These are phyloP conservation scores for Drosophila grimshawi DNA, from an alignment of 1,140 invertebrate genomes.

Conservation along the genomic window DNA sequence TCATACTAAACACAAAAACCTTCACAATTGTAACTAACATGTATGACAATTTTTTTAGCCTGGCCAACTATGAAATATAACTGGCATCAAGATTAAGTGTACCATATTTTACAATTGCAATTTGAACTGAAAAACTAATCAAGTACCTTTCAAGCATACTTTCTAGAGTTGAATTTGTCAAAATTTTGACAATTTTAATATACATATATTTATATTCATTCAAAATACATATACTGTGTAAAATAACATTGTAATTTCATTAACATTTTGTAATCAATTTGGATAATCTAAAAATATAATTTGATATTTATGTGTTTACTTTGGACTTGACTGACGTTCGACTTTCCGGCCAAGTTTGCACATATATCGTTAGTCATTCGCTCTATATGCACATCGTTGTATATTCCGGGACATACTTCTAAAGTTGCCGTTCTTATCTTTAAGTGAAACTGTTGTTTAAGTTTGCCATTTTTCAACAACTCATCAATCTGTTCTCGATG, in stretches of 20 bases:
- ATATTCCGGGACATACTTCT: conserved; percentile 48
- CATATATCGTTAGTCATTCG: conserved; percentile 43
- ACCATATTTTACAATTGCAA: background rate
- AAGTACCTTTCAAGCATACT: too few relatives aligned
- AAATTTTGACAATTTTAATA: too few relatives aligned
- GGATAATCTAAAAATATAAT: background rate
- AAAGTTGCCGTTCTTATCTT: conserved; percentile 20
- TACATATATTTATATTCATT: too few relatives aligned
- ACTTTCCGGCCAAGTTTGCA: background rate
- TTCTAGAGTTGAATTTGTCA: too few relatives aligned
- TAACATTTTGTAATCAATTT: too few relatives aligned
- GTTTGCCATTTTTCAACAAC: conserved; percentile 82
- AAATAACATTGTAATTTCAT: too few relatives aligned
- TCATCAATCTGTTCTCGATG: conserved; percentile 78
- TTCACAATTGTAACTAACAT: conserved; percentile 13
- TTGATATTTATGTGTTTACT: conserved; percentile 8
- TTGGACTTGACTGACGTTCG: background rate
- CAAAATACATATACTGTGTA: too few relatives aligned
- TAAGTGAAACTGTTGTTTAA: conserved; percentile 63
- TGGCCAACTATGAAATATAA: conserved; percentile 12
- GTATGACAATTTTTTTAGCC: conserved; percentile 12
- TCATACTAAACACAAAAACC: conserved; percentile 10
- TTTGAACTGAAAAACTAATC: too few relatives aligned
- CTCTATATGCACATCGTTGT: conserved; percentile 40
- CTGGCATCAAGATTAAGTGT: conserved; percentile 2